Percentiles rank a stretch among this genome's conserved stretches.
These are phyloP conservation scores for Pluvialis apricaria DNA, from an alignment of 2,113 vertebrate species.

Conservation along the genomic window DNA sequence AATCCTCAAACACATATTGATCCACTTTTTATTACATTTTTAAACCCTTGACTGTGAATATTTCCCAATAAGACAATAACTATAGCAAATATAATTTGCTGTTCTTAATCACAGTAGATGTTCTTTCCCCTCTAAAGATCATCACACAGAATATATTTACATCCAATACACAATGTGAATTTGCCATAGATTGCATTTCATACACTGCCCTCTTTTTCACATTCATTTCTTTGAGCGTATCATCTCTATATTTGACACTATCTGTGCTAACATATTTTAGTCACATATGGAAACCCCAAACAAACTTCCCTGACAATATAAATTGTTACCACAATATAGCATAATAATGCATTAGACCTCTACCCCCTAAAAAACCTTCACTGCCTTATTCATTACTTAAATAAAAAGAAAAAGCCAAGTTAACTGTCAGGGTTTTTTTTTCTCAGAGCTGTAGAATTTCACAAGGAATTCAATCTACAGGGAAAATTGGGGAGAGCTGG, in stretches of 20 bases:
- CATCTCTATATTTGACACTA: constrained; percentile 21
- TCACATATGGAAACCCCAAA: constrained; percentile 17
- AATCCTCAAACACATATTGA: constrained; percentile 74
- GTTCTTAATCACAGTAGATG: constrained; percentile 63
- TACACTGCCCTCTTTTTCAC: neutral
- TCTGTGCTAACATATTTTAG: constrained; percentile 48
- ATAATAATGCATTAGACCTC: constrained; percentile 49
- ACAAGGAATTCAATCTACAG: constrained; percentile 65
- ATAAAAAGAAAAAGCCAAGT: constrained; percentile 64
- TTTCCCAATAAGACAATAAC: constrained; percentile 71
- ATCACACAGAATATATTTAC: constrained; percentile 44
- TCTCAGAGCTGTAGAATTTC: constrained; percentile 67
- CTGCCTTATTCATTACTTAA: constrained; percentile 60
- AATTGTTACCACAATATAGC: constrained; percentile 36
- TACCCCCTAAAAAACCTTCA: constrained; percentile 56
- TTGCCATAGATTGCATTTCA: constrained; percentile 14
- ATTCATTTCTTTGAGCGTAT: neutral
- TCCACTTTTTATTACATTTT: constrained; percentile 74
- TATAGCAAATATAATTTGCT: constrained; percentile 72
- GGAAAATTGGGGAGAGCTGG: constrained; percentile 59
- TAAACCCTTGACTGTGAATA: constrained; percentile 68
- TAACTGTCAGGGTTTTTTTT: constrained; percentile 60
- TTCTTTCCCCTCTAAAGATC: constrained; percentile 43
- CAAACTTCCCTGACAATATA: constrained; percentile 30
- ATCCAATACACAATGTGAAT: constrained; percentile 27